Evolutionary conservation across 35 echinoderm and acorn worm genomes (phyloP).

Genomic region (Ptychodera flava): DNA sequence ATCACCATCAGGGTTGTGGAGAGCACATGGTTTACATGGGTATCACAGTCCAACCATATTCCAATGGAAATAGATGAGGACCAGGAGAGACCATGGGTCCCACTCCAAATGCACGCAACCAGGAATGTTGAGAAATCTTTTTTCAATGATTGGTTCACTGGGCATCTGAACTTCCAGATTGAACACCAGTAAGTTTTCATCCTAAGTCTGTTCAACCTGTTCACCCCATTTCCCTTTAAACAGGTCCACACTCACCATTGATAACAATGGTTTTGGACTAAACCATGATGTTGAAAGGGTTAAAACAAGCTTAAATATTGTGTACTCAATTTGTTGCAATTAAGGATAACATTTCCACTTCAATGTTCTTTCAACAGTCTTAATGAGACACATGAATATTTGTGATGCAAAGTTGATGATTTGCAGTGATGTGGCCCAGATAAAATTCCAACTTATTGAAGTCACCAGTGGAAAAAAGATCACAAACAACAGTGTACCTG

Average conservation of each 20-base stretch:
- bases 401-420: no score
- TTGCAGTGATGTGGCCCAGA: no score
- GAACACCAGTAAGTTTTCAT: slow-evolving; percentile 90
- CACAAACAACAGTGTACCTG: no score
- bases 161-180: slow-evolving; percentile 96
- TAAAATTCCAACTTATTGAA: no score
- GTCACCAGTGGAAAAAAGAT: no score
- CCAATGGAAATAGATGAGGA: slow-evolving; percentile 95
- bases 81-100: slow-evolving; percentile 64
- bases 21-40: slow-evolving; percentile 98
- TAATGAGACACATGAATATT: no score
- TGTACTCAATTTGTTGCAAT: neutral
- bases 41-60: slow-evolving; percentile 94
- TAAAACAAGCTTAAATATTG: no score
- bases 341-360: no score
- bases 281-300: no score
- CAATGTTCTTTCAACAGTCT: no score
- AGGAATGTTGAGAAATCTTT: slow-evolving; percentile 72
- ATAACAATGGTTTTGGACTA: slow-evolving; percentile 16
- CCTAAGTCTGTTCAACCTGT: no score
- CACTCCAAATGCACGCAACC: slow-evolving; percentile 83
- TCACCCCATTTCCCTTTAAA: no score
- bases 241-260: neutral
- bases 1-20: slow-evolving; percentile 59
- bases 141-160: slow-evolving; percentile 99